A percentile compares a stretch with the other conserved stretches of the same genome.
Conservation (phyloP, 2,113 vertebrate species). For the Cottus gobio region DNA sequence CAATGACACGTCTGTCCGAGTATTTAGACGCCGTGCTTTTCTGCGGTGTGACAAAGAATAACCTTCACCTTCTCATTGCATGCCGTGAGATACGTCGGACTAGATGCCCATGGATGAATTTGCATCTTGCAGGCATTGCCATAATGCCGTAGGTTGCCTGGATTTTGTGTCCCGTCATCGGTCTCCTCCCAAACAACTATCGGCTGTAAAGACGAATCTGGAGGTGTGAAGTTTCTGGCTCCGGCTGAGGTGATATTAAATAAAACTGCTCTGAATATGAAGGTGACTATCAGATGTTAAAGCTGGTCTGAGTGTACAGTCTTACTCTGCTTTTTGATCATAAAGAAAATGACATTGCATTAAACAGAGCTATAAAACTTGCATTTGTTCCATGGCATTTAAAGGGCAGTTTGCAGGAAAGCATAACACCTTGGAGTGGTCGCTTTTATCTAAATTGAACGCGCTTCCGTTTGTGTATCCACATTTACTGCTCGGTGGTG, state of each 20-base stretch:
- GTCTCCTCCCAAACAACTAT: neutral
- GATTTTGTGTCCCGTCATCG: neutral
- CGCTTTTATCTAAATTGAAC: slow-evolving; percentile 44
- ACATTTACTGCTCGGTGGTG: neutral
- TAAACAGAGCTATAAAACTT: slow-evolving; percentile 12
- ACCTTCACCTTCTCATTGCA: slow-evolving; percentile 37
- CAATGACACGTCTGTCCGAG: too few species aligned
- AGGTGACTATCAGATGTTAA: neutral
- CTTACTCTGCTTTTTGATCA: neutral
- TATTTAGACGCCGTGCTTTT: slow-evolving; percentile 5
- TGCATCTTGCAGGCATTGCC: slow-evolving; percentile 1
- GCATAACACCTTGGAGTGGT: neutral
- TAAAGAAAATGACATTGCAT: slow-evolving; percentile 8
- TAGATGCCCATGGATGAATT: slow-evolving; percentile 15
- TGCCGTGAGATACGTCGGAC: slow-evolving; percentile 2
- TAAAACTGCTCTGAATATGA: neutral
- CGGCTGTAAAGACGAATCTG: neutral
- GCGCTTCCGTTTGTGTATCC: neutral
- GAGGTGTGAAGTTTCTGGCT: neutral
- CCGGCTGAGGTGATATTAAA: neutral
- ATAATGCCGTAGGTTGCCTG: neutral
- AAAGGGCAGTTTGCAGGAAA: slow-evolving; percentile 21
- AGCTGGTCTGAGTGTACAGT: neutral
- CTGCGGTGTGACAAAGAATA: slow-evolving; percentile 4
- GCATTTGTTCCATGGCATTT: slow-evolving; percentile 16